Base-by-base conservation (phyloP, 2,797 vertebrate genomes). In the Melanotaenia pygmaea region DNA sequence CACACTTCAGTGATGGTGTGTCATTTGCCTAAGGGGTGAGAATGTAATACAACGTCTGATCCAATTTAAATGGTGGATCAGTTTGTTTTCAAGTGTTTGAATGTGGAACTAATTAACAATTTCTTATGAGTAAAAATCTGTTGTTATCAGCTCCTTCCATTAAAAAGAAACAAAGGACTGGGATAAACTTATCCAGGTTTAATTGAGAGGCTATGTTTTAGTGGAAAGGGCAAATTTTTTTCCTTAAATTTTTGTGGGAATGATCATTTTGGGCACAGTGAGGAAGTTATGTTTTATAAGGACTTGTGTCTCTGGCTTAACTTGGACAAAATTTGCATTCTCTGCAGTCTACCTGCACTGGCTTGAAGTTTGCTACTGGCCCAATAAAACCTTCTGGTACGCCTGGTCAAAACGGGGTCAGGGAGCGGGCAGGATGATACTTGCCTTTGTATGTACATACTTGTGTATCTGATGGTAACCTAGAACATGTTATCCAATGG, bases 401-500 rank as follows among this genome's bases (percentile, higher is more conserved):
- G n/a, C 65, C 57, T 24, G 75, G 63, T 76, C 1, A 43, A 82
- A 88, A 90, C 9, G 63, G 79, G 90, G 88, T 91, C 89, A 87
- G 67, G 43, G 59, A 76, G 28, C 81, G 86, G 86, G 51, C 72
- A 74, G 67, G 75, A 64, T 63, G 80, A 71, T 72, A 74, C 67
- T 64, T 13, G 65, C 62, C 64, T 43, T 79, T 86, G 80, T 82
- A 37, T 50, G 61, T 35, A 45, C 56, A 66, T 34, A 50, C 53
- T 35, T 78, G 77, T 82, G 80, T 80, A 72, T 77, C 62, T 56
- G 75, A 70, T 65, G 59, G 56, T 86, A 86, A 86, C 83, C 83
- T 88, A 84, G 79, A 88, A 88, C 86, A 84, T 67, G 76, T 81
- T 86, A 88, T 87, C 77, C 43, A 7, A 22, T 13, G 85, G 67